Evolutionary conservation across 2,113 vertebrate species (phyloP), one percentile per base, ranked within the genome.

Genomic region (Etheostoma spectabile): DNA sequence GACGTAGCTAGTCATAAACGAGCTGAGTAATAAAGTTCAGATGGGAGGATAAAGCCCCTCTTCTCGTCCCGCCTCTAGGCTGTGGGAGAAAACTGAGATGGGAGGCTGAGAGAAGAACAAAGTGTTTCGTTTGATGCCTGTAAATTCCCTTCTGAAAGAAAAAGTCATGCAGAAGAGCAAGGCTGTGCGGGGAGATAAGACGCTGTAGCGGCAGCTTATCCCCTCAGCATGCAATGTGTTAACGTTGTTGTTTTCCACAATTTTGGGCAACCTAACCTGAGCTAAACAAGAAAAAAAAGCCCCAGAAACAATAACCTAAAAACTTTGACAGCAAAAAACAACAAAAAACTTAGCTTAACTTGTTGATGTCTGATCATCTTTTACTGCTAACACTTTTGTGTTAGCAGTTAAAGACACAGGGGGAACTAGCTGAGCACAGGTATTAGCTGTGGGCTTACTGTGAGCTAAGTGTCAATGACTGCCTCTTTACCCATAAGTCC

Each of bases 1-100:
- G 75, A 74, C 49, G 59, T 83, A 83, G 70, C 53, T 56, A 5
- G 86, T 89, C 84, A 73, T 87, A 68, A 79, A 74, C 2, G 46
- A 81, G 74, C 56, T 33, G 48, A 67, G 66, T 91, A 89, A 92
- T 88, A 80, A 87, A 68, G 71, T 88, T 90, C 86, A 93, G 88
- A 85, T 89, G 90, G 76, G 53, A 21, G 68, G 79, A 77, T 78
- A 15, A 86, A 70, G 38, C 48, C 60, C 48, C 5, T 21, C 71
- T 73, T 49, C 55, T 64, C 30, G 48, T 69, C 27, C 62, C 16
- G 35, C 86, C 64, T 82, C 60, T 51, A 12, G 65, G 67, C 80
- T 78, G 67, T 61, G 78, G 53, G 85, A 86, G 84, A 85, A 62
- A 79, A 42, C 24, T 76, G 83, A 86, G 78, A 64, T 15, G 62